A percentile compares a stretch with the other conserved stretches of the same genome.
Conservation (phyloP, 2,113 vertebrate species). For the Thermophis baileyi region DNA sequence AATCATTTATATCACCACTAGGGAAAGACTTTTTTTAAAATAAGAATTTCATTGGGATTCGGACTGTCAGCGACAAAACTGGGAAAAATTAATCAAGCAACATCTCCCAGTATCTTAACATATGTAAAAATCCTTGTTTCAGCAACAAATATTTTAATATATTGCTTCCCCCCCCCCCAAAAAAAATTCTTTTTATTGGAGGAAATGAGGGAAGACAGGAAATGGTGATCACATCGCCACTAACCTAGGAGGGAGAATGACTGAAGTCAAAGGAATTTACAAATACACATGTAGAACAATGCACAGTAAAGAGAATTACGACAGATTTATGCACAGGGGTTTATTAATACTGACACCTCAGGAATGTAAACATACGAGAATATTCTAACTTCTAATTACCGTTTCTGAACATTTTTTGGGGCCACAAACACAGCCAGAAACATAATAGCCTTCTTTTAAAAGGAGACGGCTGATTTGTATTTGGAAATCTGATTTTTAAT, state of each 20-base stretch:
- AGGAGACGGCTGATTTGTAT: background rate
- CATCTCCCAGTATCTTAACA: background rate
- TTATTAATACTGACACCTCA: constrained; percentile 13
- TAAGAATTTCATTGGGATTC: background rate
- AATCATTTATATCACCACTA: background rate
- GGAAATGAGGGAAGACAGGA: background rate
- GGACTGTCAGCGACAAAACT: background rate
- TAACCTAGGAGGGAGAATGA: background rate
- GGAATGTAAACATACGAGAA: constrained; percentile 24
- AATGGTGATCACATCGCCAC: background rate
- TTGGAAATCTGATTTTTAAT: background rate
- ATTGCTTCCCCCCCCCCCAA: too few relatives aligned
- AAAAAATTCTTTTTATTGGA: background rate
- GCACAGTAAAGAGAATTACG: background rate
- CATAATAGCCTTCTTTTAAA: background rate
- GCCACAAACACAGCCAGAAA: constrained; percentile 23
- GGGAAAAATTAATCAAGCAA: background rate
- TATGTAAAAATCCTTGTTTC: background rate
- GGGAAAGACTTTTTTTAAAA: constrained; percentile 21
- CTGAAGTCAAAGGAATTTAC: background rate
- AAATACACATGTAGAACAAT: background rate
- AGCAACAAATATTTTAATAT: background rate
- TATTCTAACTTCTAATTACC: constrained; percentile 21
- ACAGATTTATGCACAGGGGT: background rate
- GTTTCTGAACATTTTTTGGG: background rate